Percentiles rank a stretch among this genome's conserved stretches.
These are phyloP conservation scores for Eupithecia tripunctaria DNA, from an alignment of 2,888 invertebrate genomes.

Conservation along the genomic window DNA sequence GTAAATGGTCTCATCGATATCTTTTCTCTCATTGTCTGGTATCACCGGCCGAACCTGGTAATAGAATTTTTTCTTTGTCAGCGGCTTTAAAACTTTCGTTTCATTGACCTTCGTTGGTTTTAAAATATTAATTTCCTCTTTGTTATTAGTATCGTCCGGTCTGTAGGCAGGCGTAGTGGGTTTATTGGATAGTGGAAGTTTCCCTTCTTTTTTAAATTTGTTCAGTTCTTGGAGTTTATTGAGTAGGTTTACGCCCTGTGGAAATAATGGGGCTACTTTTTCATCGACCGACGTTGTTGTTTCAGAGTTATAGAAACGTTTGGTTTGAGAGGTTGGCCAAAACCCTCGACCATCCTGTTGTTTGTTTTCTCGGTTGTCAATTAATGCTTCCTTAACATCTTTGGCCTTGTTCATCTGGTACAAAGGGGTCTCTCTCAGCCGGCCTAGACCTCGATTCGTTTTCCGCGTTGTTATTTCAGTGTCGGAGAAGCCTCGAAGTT, in stretches of 20 bases:
- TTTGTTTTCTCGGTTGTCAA: background rate
- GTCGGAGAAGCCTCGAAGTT: background rate
- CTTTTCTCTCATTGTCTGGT: slow-evolving; percentile 50
- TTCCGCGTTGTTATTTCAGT: background rate
- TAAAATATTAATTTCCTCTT: background rate
- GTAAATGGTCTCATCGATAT: slow-evolving; percentile 48
- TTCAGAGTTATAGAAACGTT: background rate
- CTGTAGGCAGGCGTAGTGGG: background rate
- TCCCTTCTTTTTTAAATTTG: slow-evolving; percentile 46
- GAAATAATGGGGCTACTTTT: slow-evolving; percentile 39
- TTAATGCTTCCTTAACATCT: background rate
- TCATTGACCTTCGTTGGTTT: slow-evolving; percentile 12
- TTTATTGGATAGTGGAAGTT: slow-evolving; percentile 8
- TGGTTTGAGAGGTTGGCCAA: background rate
- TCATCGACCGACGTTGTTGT: slow-evolving; percentile 18
- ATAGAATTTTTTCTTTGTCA: slow-evolving; percentile 45
- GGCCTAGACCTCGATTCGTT: background rate
- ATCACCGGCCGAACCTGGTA: slow-evolving; percentile 55
- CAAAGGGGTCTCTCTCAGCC: slow-evolving; percentile 10
- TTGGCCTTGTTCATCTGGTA: slow-evolving; percentile 14
- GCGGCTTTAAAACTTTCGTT: slow-evolving; percentile 15
- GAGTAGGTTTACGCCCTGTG: slow-evolving; percentile 43
- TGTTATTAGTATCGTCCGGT: background rate
- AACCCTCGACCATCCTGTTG: background rate
- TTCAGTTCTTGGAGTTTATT: slow-evolving; percentile 51